Evolutionary conservation across 2,113 vertebrate genomes (phyloP), one percentile per base, ranked within the genome.

Genomic region (Alaudala cheleensis): DNA sequence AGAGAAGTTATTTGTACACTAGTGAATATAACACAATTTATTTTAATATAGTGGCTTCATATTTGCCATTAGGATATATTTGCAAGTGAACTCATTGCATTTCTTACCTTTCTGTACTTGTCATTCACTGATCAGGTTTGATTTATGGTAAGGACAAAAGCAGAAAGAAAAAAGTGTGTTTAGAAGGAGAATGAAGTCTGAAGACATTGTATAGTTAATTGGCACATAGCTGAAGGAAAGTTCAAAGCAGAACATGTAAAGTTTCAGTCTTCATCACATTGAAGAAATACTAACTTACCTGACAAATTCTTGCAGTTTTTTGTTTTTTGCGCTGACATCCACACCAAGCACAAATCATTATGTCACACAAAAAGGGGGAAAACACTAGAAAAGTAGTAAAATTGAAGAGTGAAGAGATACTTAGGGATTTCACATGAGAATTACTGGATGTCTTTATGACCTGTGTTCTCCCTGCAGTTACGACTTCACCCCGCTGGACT

Each of bases 401-500:
- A 44, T 4, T 51, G 60, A 66, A 37, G 45, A 70, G 34, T 23
- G 29, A 77, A 5, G 3, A 40, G 33, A 12, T 72, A 0, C 26
- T 42, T 29, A 34, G 34, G 39, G 47, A 18, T 47, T 62, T 50
- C 11, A 9, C 10, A 1, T 80, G 47, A 26, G 51, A 77, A 57
- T 18, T 2, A 10, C 78, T 67, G 3, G 5, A 22, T 87, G 16
- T 5, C 45, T 44, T 69, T 28, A 29, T 49, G 33, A 7, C 51
- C 1, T n/a, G 86, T 70, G 77, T 73, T 49, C 66, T 66, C 13
- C 54, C 94, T 66, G 51, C 54, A 99, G 99, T 97, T 99, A 99
- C 14, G 99, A 99, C 95, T 99, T 99, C 94, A 99, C 99, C 40
- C 99, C 99, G 19, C 97, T 99, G 97, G 99, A 99, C 94, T 99